A percentile compares a stretch with the other conserved stretches of the same genome.
Conservation (phyloP, 2,797 vertebrate genomes). For the Hydrocynus forskahlii region DNA sequence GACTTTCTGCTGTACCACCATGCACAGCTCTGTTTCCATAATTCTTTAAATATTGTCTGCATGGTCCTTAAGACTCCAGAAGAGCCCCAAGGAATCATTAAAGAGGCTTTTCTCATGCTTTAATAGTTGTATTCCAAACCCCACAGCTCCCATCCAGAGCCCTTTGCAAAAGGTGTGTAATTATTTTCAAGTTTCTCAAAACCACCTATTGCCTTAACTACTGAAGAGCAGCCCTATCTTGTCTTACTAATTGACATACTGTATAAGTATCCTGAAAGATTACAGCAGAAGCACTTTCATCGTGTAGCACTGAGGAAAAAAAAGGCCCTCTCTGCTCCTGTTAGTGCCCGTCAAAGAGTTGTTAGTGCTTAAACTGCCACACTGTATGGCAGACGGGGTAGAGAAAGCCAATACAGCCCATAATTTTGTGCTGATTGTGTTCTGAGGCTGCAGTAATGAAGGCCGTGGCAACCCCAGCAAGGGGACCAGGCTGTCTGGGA, state of each 20-base stretch:
- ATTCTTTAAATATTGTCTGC: background rate
- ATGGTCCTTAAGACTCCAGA: background rate
- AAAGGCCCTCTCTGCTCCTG: constrained; percentile 34
- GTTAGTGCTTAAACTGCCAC: constrained; percentile 46
- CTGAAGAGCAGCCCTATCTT: constrained; percentile 7
- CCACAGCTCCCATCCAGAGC: background rate
- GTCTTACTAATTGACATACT: constrained; percentile 30
- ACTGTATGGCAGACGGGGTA: constrained; percentile 42
- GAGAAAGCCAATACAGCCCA: constrained; percentile 63
- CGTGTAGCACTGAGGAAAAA: constrained; percentile 20
- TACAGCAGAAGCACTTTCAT: constrained; percentile 24
- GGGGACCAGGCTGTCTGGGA: constrained; percentile 69
- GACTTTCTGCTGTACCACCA: background rate
- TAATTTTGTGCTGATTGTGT: constrained; percentile 79
- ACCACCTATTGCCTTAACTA: constrained; percentile 5
- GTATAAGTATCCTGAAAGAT: constrained; percentile 29
- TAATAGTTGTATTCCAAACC: background rate
- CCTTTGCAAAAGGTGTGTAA: background rate
- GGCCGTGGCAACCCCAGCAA: constrained; percentile 67
- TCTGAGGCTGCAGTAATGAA: constrained; percentile 74
- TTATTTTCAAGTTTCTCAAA: background rate
- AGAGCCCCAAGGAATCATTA: background rate
- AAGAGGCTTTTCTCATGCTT: constrained; percentile 1
- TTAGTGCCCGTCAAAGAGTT: constrained; percentile 27
- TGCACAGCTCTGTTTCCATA: background rate